phyloP scores from a whole-genome alignment of 2,797 vertebrate species.

The Semaprochilodus insignis region DNA sequence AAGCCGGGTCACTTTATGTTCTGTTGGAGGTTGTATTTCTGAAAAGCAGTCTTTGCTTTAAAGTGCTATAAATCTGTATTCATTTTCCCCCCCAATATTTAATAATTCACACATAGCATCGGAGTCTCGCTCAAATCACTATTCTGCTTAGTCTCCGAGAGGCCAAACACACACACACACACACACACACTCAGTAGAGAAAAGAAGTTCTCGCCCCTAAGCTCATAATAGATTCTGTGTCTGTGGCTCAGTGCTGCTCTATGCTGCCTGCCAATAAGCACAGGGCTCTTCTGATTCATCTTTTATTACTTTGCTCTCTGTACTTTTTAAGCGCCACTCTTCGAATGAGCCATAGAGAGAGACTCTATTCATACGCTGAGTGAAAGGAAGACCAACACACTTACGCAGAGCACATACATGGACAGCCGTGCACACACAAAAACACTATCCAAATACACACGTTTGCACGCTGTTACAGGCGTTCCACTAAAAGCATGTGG shows the following conservation, averaged over 20 bases:
- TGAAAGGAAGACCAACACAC: slow-evolving; percentile 3
- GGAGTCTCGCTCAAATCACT: slow-evolving; percentile 36
- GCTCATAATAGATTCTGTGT: slow-evolving; percentile 63
- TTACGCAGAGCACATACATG: slow-evolving; percentile 38
- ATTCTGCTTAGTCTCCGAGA: slow-evolving; percentile 46
- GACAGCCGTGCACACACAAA: slow-evolving; percentile 34
- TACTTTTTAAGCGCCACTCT: slow-evolving; percentile 57
- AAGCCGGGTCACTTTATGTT: slow-evolving; percentile 38
- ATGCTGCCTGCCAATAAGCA: slow-evolving; percentile 58
- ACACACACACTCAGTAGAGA: slow-evolving; percentile 18
- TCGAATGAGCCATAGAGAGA: slow-evolving; percentile 35
- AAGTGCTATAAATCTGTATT: slow-evolving; percentile 45
- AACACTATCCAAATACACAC: slow-evolving; percentile 27
- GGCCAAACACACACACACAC: slow-evolving; percentile 5
- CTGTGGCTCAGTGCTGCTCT: slow-evolving; percentile 58
- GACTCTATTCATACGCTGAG: slow-evolving; percentile 21
- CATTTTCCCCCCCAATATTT: slow-evolving; percentile 45
- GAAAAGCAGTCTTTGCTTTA: slow-evolving; percentile 30
- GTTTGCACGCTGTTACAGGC: not conserved
- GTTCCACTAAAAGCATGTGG: not conserved
- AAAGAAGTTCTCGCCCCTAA: slow-evolving; percentile 50
- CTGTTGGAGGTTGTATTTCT: slow-evolving; percentile 43
- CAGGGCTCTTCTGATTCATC: slow-evolving; percentile 61
- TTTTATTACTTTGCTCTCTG: slow-evolving; percentile 62
- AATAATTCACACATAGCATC: slow-evolving; percentile 51